phyloP scores from a whole-genome alignment of 2,113 vertebrate genomes.

The Anarrhichthys ocellatus region DNA sequence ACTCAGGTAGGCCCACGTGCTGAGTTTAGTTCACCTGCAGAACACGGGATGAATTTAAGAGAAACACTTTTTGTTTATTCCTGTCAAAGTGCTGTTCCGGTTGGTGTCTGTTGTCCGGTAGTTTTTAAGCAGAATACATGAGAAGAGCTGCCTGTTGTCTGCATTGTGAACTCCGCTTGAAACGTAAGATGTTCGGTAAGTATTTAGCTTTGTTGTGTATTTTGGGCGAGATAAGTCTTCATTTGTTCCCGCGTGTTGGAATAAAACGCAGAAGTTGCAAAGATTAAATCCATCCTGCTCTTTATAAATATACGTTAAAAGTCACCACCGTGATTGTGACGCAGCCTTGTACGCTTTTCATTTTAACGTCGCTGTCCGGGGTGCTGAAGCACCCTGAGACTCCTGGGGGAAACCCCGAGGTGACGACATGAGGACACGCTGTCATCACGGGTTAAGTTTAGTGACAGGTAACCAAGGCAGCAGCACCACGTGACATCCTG shows the following conservation, averaged over 20 bases:
- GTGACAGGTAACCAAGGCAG: conserved; percentile 62
- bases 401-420: conserved; percentile 40
- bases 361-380: conserved; percentile 59
- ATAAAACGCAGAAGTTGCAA: not conserved
- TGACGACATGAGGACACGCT: conserved; percentile 53
- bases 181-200: conserved; percentile 59
- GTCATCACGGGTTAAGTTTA: conserved; percentile 51
- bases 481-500: conserved; percentile 58
- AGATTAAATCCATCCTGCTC: not conserved
- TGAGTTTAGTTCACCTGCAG: not conserved
- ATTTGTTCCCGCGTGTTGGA: not conserved
- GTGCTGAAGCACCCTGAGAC: conserved; percentile 46
- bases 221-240: not conserved
- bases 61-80: not conserved
- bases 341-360: not conserved
- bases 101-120: not conserved
- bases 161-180: not conserved
- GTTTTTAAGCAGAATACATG: not conserved
- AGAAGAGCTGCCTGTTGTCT: not conserved
- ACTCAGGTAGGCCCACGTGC: not conserved
- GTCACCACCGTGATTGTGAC: conserved; percentile 6
- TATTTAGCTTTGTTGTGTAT: not conserved
- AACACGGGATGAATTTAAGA: not conserved
- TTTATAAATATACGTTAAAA: not conserved
- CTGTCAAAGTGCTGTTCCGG: rapidly evolving